Evolutionary conservation across 1,140 invertebrate species (phyloP).

Genomic region (Bicyclus anynana): DNA sequence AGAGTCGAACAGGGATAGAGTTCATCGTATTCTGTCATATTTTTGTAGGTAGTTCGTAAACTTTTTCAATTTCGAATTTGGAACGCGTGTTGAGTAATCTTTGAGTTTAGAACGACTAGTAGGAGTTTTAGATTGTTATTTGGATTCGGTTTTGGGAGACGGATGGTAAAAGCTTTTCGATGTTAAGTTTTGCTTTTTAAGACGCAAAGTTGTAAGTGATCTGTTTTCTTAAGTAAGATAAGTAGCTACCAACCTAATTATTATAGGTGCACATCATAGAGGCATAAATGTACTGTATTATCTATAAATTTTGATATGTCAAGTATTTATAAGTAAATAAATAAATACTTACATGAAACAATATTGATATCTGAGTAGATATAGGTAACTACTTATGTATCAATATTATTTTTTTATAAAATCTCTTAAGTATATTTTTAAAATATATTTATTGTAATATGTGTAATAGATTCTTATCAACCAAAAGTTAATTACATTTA

Average conservation of each 20-base stretch:
- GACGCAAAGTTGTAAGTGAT: constrained; percentile 11
- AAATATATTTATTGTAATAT: too few relatives aligned
- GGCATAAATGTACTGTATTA: too few relatives aligned
- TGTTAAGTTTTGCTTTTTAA: constrained; percentile 11
- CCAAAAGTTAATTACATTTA: too few relatives aligned
- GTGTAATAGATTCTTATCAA: too few relatives aligned
- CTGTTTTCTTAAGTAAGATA: constrained; percentile 3
- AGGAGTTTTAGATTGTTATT: not conserved
- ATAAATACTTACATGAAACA: too few relatives aligned
- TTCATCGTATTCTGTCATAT: constrained; percentile 31
- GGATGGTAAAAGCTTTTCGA: constrained; percentile 13
- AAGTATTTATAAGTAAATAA: too few relatives aligned
- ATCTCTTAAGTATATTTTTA: too few relatives aligned
- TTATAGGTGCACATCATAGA: too few relatives aligned
- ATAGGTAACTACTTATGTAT: too few relatives aligned
- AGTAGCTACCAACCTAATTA: not conserved
- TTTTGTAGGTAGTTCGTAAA: constrained; percentile 26
- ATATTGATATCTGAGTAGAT: too few relatives aligned
- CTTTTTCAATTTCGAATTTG: constrained; percentile 22
- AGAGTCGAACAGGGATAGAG: constrained; percentile 30
- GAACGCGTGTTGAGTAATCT: not conserved
- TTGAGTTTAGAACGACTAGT: not conserved
- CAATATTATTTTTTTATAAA: too few relatives aligned
- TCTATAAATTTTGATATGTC: too few relatives aligned
- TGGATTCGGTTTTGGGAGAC: not conserved